phyloP scores from a whole-genome alignment of 1,140 invertebrate genomes.

The Hylaeus volcanicus region DNA sequence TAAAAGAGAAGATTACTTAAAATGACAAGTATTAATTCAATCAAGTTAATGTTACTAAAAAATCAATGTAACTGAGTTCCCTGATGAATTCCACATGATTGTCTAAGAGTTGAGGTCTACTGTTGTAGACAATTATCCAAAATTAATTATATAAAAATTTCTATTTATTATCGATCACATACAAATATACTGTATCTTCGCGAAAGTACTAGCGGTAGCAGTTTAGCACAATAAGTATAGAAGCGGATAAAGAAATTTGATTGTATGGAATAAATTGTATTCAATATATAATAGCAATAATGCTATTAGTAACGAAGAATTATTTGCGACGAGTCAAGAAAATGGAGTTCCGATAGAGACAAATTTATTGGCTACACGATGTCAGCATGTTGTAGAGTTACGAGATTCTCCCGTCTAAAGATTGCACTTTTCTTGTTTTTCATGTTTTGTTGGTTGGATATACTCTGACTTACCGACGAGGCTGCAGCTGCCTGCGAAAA shows the following conservation, averaged over 20 bases:
- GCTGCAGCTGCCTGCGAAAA: constrained; percentile 75
- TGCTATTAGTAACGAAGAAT: constrained; percentile 51
- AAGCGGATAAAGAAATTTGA: constrained; percentile 58
- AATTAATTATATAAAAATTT: not conserved
- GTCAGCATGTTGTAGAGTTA: constrained; percentile 59
- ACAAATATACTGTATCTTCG: constrained; percentile 1
- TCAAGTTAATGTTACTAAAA: no score
- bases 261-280: constrained; percentile 46
- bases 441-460: constrained; percentile 73
- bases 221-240: constrained; percentile 56
- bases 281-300: constrained; percentile 55
- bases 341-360: constrained; percentile 61
- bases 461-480: constrained; percentile 77
- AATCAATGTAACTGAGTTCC: no score
- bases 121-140: not conserved
- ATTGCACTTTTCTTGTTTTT: constrained; percentile 65
- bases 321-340: constrained; percentile 56
- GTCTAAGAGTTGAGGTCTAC: not conserved
- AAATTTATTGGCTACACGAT: constrained; percentile 58
- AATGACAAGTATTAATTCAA: no score
- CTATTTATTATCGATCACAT: not conserved
- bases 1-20: no score
- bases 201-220: constrained; percentile 41
- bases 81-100: no score
- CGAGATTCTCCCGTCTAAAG: constrained; percentile 64